Conservation (phyloP, 2,113 vertebrate species). For the Tretioscincus oriximinensis region DNA sequence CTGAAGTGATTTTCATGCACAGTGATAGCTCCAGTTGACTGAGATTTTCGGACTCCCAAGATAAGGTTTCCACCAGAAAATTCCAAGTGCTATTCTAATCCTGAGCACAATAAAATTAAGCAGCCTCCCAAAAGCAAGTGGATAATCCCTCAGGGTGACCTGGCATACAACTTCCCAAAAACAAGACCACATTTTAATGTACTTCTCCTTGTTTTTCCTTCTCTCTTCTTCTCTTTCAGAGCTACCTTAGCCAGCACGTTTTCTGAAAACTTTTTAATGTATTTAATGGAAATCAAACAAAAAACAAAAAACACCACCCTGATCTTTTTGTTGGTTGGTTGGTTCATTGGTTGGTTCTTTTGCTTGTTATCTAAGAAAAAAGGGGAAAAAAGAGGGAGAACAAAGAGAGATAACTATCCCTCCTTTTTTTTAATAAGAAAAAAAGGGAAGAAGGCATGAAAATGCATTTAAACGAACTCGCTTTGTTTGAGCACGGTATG, state of each 20-base stretch:
- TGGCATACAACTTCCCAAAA: too few species aligned
- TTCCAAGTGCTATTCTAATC: too few species aligned
- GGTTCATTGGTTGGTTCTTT: slow-evolving; percentile 8
- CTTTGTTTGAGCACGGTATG: slow-evolving; percentile 43
- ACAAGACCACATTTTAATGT: neutral
- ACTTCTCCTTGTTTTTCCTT: slow-evolving; percentile 29
- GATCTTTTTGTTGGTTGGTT: slow-evolving; percentile 38
- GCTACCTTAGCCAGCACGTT: slow-evolving; percentile 71
- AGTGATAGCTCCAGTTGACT: too few species aligned
- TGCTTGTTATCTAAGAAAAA: slow-evolving; percentile 1
- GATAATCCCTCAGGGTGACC: too few species aligned
- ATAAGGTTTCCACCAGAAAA: too few species aligned
- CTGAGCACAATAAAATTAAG: too few species aligned
- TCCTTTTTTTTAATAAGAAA: slow-evolving; percentile 2
- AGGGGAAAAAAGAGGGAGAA: too few species aligned
- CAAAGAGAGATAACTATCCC: neutral
- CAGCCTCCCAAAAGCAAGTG: neutral
- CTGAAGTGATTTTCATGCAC: too few species aligned
- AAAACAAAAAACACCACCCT: slow-evolving; percentile 26
- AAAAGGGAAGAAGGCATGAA: neutral
- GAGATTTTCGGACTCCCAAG: too few species aligned
- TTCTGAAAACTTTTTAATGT: slow-evolving; percentile 72
- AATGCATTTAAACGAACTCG: slow-evolving; percentile 34
- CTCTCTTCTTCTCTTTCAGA: slow-evolving; percentile 62
- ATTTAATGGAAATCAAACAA: slow-evolving; percentile 65